A percentile compares a stretch with the other conserved stretches of the same genome.
These are phyloP conservation scores for Forbesichthys agassizii DNA, from an alignment of 2,113 vertebrate genomes.

Conservation along the genomic window DNA sequence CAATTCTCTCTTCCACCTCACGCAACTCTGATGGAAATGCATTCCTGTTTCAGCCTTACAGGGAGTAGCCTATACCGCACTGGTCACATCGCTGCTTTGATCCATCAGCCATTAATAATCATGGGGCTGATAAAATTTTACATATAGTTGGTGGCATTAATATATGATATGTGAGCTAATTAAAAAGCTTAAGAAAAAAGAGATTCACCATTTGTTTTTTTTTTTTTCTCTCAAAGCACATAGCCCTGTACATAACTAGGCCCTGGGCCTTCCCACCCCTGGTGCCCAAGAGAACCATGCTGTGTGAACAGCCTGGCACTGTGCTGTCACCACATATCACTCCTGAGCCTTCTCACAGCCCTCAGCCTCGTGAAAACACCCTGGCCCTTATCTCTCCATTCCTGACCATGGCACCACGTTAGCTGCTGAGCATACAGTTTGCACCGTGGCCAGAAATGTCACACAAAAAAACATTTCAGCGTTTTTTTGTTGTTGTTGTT, in stretches of 20 bases:
- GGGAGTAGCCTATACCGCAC: constrained; percentile 39
- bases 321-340: constrained; percentile 78
- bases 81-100: constrained; percentile 71
- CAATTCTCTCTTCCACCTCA: constrained; percentile 18
- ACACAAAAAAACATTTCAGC: constrained; percentile 16
- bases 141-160: constrained; percentile 70
- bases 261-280: constrained; percentile 67
- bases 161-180: constrained; percentile 78
- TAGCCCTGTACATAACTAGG: constrained; percentile 76
- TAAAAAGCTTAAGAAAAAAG: constrained; percentile 66
- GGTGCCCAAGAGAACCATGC: constrained; percentile 72
- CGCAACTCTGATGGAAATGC: constrained; percentile 56
- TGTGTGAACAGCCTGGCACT: constrained; percentile 78
- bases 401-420: constrained; percentile 49
- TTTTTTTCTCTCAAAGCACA: constrained; percentile 46
- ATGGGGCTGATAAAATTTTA: constrained; percentile 56
- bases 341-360: constrained; percentile 69
- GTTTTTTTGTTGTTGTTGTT: constrained; percentile 5
- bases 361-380: constrained; percentile 66
- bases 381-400: constrained; percentile 59
- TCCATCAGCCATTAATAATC: constrained; percentile 73
- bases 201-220: constrained; percentile 63
- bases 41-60: constrained; percentile 58
- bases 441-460: constrained; percentile 31
- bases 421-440: constrained; percentile 44